Conservation (phyloP, 2,888 invertebrate genomes). For the Tuberolachnus salignus region DNA sequence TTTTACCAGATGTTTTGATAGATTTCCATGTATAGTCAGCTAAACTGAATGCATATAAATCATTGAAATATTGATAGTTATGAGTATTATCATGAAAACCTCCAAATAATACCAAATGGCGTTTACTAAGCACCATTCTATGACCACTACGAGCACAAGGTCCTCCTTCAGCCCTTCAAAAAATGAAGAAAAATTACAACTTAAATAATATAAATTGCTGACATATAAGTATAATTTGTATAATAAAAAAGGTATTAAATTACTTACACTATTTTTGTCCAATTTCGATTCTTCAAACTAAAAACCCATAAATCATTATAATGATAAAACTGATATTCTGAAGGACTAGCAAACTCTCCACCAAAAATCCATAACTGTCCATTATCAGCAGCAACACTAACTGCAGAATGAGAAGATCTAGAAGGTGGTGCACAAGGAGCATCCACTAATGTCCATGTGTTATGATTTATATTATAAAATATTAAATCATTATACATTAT, state of each 20-base stretch:
- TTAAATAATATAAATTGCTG: neutral
- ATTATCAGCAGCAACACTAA: constrained; percentile 74
- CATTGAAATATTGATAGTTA: constrained; percentile 88
- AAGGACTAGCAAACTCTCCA: constrained; percentile 89
- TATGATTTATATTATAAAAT: constrained; percentile 79
- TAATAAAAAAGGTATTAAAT: neutral
- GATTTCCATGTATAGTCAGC: constrained; percentile 81
- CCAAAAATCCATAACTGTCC: constrained; percentile 83
- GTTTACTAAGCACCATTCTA: constrained; percentile 81
- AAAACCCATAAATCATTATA: constrained; percentile 91
- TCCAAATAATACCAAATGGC: constrained; percentile 83
- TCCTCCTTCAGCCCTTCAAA: constrained; percentile 69
- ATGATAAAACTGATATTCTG: constrained; percentile 90
- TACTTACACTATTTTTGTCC: constrained; percentile 76
- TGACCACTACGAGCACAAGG: constrained; percentile 89
- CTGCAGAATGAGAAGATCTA: constrained; percentile 86
- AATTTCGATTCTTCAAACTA: constrained; percentile 75
- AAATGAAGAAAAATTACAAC: constrained; percentile 9
- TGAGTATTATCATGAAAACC: constrained; percentile 90
- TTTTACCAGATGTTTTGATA: constrained; percentile 65
- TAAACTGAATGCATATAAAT: constrained; percentile 79
- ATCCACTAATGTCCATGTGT: constrained; percentile 80
- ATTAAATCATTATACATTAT: constrained; percentile 83
- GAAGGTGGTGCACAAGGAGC: constrained; percentile 88
- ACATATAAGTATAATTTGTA: neutral